Evolutionary conservation across 2,888 invertebrate genomes (phyloP).

Genomic region (Stenodera caucasica): DNA sequence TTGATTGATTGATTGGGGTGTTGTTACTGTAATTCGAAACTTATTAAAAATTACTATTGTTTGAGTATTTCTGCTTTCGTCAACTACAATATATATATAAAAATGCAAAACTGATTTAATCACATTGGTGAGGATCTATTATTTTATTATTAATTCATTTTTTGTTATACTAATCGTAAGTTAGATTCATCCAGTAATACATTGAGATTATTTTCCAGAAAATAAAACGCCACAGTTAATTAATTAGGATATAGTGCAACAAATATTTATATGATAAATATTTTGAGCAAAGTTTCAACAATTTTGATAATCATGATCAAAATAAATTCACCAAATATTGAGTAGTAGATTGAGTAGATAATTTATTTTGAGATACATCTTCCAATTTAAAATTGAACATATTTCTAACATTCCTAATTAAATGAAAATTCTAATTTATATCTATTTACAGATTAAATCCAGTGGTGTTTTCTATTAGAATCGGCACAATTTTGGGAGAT

Average conservation of each 20-base stretch:
- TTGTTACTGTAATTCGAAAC: too few species aligned
- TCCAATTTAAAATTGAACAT: too few species aligned
- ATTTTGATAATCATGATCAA: neutral
- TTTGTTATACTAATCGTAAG: too few species aligned
- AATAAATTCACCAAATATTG: neutral
- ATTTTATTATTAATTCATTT: neutral
- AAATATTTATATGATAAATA: slow-evolving; percentile 19
- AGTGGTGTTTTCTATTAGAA: slow-evolving; percentile 9
- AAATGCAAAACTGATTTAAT: slow-evolving; percentile 28
- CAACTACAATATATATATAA: slow-evolving; percentile 24
- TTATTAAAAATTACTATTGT: neutral
- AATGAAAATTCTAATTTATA: slow-evolving; percentile 6
- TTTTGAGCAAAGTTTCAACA: slow-evolving; percentile 24
- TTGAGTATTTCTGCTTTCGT: slow-evolving; percentile 10
- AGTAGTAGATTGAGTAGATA: too few species aligned
- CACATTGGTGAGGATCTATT: slow-evolving; percentile 13
- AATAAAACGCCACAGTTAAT: slow-evolving; percentile 24
- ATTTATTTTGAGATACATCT: too few species aligned
- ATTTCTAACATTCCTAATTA: too few species aligned
- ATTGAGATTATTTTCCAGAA: neutral
- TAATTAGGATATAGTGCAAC: slow-evolving; percentile 21
- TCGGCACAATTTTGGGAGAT: neutral
- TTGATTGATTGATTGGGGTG: too few species aligned
- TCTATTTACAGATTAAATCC: neutral
- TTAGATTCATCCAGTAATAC: slow-evolving; percentile 8